phyloP scores from a whole-genome alignment of 1,140 invertebrate species.

The Armadillidium nasatum region DNA sequence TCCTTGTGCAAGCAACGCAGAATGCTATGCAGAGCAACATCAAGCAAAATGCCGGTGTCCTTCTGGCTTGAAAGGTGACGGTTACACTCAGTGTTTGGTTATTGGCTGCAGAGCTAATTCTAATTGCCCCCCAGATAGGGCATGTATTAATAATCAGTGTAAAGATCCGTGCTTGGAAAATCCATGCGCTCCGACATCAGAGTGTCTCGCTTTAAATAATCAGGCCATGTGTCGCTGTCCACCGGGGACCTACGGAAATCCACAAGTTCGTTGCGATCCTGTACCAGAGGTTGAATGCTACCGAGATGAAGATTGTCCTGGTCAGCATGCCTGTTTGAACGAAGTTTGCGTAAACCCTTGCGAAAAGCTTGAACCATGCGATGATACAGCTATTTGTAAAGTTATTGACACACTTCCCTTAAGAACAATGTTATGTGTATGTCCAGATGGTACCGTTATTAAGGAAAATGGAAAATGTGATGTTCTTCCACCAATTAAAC shows the following conservation, averaged over 20 bases:
- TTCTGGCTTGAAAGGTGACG: constrained; percentile 73
- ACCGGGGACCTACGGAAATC: constrained; percentile 64
- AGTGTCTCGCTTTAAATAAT: constrained; percentile 75
- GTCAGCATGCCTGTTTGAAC: constrained; percentile 71
- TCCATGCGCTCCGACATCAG: constrained; percentile 68
- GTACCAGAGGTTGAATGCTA: constrained; percentile 69
- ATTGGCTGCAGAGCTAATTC: constrained; percentile 83
- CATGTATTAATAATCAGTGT: constrained; percentile 80
- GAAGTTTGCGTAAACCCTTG: constrained; percentile 80
- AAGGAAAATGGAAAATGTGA: constrained; percentile 69
- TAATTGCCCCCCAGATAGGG: constrained; percentile 76
- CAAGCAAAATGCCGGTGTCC: constrained; percentile 71
- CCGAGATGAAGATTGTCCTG: constrained; percentile 74
- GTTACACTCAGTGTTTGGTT: constrained; percentile 64
- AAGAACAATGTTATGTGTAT: constrained; percentile 80
- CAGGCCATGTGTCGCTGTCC: constrained; percentile 76
- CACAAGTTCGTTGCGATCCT: constrained; percentile 69
- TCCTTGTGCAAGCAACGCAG: constrained; percentile 73
- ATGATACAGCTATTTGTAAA: constrained; percentile 69
- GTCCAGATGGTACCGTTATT: constrained; percentile 63
- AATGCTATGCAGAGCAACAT: constrained; percentile 72
- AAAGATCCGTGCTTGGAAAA: constrained; percentile 76
- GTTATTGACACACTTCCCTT: constrained; percentile 74
- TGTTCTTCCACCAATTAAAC: constrained; percentile 48
- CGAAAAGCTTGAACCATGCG: constrained; percentile 67